Evolutionary conservation across 2,113 vertebrate genomes (phyloP), one percentile per base, ranked within the genome.

Genomic region (Centropristis striata): DNA sequence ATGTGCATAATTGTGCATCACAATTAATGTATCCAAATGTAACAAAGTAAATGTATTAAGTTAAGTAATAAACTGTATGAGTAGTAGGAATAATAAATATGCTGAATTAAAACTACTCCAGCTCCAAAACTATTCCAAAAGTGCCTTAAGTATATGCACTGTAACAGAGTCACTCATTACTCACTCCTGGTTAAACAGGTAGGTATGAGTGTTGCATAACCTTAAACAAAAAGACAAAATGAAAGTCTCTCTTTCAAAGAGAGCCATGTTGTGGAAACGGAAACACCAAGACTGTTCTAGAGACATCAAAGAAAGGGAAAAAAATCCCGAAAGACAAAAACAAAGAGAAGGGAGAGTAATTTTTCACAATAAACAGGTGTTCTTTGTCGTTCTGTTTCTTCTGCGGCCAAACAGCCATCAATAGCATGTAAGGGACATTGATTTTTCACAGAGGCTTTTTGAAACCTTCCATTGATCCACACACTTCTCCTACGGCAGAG

Each of bases 401-500:
- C 88, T 85, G 71, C 75, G 54, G 87, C 91, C 84, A 90, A 90
- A 80, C 91, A 87, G 81, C 88, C 90, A 91, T 93, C 90, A 90
- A 92, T 92, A 90, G 86, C 60, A 91, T 91, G 90, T 89, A 89
- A 92, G 91, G 88, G 82, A 84, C 82, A 92, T 93, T 84, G 91
- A 94, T 92, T 93, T 93, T 86, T 90, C 87, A 90, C 87, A 84
- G 79, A 78, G 83, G 88, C 89, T 93, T 92, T 93, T 85, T 93
- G 82, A 93, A 92, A 92, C 86, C 89, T 85, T 84, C 69, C 86
- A 94, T 94, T 94, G 95, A 95, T 95, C 89, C 88, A 51, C 88
- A 83, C 88, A 92, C 89, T 92, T 92, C 86, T 94, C 90, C 88
- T 86, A 81, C 81, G 70, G 86, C 89, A 75, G 80, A 85, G 78